These are phyloP conservation scores for Wiebesia pumilae DNA, from an alignment of 1,140 invertebrate species.

Conservation along the genomic window DNA sequence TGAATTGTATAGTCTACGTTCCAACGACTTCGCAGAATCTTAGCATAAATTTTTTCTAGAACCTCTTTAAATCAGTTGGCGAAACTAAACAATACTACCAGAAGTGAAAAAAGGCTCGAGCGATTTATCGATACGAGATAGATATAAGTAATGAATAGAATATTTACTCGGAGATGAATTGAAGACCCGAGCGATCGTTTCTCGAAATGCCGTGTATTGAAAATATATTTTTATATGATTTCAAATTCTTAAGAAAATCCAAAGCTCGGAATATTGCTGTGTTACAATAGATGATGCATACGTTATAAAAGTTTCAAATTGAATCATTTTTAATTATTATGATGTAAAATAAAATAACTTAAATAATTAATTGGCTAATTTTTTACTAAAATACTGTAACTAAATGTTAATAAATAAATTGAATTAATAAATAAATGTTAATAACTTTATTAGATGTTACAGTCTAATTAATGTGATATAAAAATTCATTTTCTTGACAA, in stretches of 20 bases:
- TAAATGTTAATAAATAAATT: no score
- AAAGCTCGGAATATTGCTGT: not conserved
- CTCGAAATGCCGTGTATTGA: not conserved
- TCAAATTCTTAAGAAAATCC: not conserved
- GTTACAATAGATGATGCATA: not conserved
- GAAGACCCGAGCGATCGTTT: not conserved
- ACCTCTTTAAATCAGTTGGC: not conserved
- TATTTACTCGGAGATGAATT: not conserved
- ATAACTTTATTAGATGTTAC: no score
- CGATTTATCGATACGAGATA: not conserved
- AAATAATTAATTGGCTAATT: not conserved
- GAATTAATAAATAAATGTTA: no score
- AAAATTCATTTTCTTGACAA: no score
- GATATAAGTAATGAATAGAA: not conserved
- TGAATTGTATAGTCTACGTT: not conserved
- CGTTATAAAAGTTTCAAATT: not conserved
- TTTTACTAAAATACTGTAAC: no score
- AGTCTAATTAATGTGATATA: no score
- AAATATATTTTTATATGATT: constrained; percentile 4
- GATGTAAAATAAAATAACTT: not conserved
- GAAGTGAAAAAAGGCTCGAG: not conserved
- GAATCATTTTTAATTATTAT: not conserved
- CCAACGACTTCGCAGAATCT: not conserved
- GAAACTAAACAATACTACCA: not conserved
- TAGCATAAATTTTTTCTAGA: not conserved